A percentile compares a stretch with the other conserved stretches of the same genome.
Evolutionary conservation across 2,113 vertebrate genomes (phyloP).

Genomic region (Gymnorhina tibicen): DNA sequence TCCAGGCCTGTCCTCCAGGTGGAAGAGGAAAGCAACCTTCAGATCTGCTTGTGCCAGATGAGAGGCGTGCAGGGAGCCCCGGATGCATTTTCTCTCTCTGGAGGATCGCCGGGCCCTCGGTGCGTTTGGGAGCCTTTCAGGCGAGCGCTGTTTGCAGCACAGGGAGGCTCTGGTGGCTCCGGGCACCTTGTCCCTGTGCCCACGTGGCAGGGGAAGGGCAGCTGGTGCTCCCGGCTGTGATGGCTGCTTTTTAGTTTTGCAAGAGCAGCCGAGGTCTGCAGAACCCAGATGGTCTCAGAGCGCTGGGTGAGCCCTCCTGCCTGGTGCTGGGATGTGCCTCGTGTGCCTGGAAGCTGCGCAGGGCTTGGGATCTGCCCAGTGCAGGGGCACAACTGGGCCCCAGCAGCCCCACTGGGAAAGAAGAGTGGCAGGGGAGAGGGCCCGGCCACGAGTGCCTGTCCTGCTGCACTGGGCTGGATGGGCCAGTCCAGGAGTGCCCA

Average conservation of each 20-base stretch:
- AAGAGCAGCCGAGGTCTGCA: neutral
- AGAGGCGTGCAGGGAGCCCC: neutral
- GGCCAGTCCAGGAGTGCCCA: neutral
- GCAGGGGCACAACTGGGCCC: neutral
- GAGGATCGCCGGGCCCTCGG: neutral
- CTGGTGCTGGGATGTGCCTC: neutral
- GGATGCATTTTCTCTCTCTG: neutral
- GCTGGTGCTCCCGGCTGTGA: neutral
- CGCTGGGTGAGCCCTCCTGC: neutral
- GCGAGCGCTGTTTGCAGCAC: neutral
- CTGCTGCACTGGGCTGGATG: neutral
- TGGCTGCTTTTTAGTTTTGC: neutral
- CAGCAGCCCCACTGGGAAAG: neutral
- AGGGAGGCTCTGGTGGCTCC: neutral
- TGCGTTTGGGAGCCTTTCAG: neutral
- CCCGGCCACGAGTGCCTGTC: accelerated
- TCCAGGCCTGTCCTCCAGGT: neutral
- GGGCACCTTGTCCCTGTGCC: neutral
- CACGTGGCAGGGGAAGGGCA: neutral
- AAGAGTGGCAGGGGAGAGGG: accelerated
- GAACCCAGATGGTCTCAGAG: neutral
- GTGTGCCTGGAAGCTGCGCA: neutral
- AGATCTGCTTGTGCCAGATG: neutral
- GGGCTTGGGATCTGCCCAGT: neutral
- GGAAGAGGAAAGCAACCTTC: neutral